phyloP scores from a whole-genome alignment of 2,797 vertebrate genomes.

The Ctenochaetus hawaiiensis region DNA sequence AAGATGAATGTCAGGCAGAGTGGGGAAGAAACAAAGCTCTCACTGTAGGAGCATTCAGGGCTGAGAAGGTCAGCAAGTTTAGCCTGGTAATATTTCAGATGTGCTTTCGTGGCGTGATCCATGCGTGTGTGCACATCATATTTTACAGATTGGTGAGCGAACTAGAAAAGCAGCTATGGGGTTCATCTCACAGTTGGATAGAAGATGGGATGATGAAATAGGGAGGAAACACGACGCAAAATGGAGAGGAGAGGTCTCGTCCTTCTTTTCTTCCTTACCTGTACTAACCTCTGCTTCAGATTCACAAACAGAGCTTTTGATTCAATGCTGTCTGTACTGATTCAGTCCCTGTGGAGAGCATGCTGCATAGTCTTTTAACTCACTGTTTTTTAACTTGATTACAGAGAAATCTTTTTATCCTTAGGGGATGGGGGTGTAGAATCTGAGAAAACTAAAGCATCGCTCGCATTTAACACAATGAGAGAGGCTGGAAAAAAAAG shows the following conservation, averaged over 20 bases:
- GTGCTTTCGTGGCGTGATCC: conserved; percentile 32
- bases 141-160: conserved; percentile 53
- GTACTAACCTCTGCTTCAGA: conserved; percentile 48
- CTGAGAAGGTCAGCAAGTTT: conserved; percentile 32
- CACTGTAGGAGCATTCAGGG: neutral
- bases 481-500: conserved; percentile 1
- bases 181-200: conserved; percentile 53
- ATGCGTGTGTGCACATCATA: conserved; percentile 31
- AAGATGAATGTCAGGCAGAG: conserved; percentile 32
- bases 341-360: conserved; percentile 43
- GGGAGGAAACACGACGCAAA: conserved; percentile 63
- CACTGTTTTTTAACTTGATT: conserved; percentile 32
- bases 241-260: conserved; percentile 19
- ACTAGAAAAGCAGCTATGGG: conserved; percentile 34
- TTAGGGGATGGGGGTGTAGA: neutral
- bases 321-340: conserved; percentile 34
- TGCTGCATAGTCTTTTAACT: conserved; percentile 7
- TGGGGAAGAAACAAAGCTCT: neutral
- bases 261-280: conserved; percentile 36
- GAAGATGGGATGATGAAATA: conserved; percentile 77
- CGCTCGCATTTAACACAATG: neutral
- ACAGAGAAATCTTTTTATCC: neutral
- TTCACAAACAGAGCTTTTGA: conserved; percentile 36
- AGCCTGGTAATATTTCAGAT: conserved; percentile 17
- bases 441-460: neutral